Evolutionary conservation across 2,888 invertebrate species (phyloP).

Genomic region (Protonemura montana): DNA sequence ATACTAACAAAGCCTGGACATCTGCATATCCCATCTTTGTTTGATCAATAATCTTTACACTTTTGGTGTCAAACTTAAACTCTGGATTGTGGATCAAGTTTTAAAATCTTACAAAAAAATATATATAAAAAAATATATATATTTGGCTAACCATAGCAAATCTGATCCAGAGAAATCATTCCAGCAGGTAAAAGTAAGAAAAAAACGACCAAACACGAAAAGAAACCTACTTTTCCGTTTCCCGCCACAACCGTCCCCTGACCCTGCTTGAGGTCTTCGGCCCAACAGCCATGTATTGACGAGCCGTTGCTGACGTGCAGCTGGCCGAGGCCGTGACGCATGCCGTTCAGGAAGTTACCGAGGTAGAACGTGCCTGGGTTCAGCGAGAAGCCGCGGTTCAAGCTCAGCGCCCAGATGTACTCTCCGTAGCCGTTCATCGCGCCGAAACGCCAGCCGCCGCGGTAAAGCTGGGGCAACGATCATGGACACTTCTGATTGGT

Average conservation of each 20-base stretch:
- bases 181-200: too few relatives aligned
- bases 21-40: too few relatives aligned
- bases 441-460: constrained; percentile 67
- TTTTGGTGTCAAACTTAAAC: too few relatives aligned
- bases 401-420: constrained; percentile 66
- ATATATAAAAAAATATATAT: too few relatives aligned
- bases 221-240: not conserved
- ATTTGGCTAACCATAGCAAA: too few relatives aligned
- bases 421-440: constrained; percentile 67
- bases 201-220: too few relatives aligned
- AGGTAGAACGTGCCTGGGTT: constrained; percentile 63
- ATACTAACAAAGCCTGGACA: too few relatives aligned
- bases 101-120: too few relatives aligned
- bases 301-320: not conserved
- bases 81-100: too few relatives aligned
- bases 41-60: too few relatives aligned
- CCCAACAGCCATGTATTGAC: not conserved
- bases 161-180: too few relatives aligned
- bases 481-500: too few relatives aligned
- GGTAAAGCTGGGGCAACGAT: constrained; percentile 66
- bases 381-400: constrained; percentile 63
- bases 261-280: not conserved
- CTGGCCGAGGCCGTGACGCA: constrained; percentile 59
- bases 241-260: not conserved
- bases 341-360: constrained; percentile 66